Evolutionary conservation across 53 echinoderm and acorn worm genomes (phyloP), one percentile per base, ranked within the genome.

Genomic region (Holothuria scabra): DNA sequence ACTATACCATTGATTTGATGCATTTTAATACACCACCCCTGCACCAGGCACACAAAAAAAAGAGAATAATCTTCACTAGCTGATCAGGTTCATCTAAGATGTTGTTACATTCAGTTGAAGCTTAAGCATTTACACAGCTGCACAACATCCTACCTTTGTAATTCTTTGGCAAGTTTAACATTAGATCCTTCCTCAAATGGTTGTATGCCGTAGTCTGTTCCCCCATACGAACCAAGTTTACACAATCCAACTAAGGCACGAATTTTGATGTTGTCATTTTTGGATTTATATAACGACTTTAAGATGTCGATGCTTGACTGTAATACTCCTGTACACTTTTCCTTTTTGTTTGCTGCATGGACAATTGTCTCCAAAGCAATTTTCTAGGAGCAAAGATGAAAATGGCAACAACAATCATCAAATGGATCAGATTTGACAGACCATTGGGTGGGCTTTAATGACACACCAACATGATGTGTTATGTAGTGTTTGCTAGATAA

Each of bases 171-270:
- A 11, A 99, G 89, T 65, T 85, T 92, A 20, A 99, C 60, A 26
- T 85, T 92, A 4, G 99, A 92, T 10, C 94, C 99, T 16, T 91
- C 99, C 5, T 88, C 91, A 70, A 94, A 93, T 28, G 89, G 85
- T 79, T 89, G 88, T 0, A 86, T 72, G 69, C 94, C 94, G 49
- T 80, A 81, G 70, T 99, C 99, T 5, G 94, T 88, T 21, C 99
- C 99, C 32, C 99, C 99, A 1, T 92, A 91, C 3, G 92, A 88
- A 28, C 99, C 99, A 59, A 99, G 83, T 89, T 99, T 99, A 38
- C 94, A 94, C 31, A 99, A 82, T 14, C 99, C 99, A 0, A 99
- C 99, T 1, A 99, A 89, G 16, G 99, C 99, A 70, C 99, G 84
- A 32, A 99, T 91, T 74, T 84, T 89, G 84, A 99, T 94, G 83